Evolutionary conservation across 1,140 invertebrate genomes (phyloP).

Genomic region (Sogatella furcifera): DNA sequence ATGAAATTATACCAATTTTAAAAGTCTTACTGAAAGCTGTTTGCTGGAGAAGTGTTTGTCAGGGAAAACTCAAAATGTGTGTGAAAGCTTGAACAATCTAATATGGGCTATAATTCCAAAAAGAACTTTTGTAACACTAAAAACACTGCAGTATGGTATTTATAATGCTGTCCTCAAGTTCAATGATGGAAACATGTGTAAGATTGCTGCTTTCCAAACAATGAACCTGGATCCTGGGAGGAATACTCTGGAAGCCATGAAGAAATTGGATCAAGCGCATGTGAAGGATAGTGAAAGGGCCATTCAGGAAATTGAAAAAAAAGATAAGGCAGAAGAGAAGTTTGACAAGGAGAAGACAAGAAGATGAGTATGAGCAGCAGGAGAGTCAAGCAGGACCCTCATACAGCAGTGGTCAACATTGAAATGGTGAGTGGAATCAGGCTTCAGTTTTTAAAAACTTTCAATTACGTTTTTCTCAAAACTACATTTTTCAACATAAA

Average conservation of each 20-base stretch:
- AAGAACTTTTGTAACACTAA: not conserved
- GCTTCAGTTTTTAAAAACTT: not conserved
- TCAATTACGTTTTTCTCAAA: conserved; percentile 6
- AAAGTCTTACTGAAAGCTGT: conserved; percentile 11
- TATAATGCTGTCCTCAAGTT: not conserved
- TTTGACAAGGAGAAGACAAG: conserved; percentile 4
- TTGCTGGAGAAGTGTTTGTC: not conserved
- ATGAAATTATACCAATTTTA: conserved; percentile 15
- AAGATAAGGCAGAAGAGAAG: conserved; percentile 7
- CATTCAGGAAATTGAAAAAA: conserved; percentile 5
- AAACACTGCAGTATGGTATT: not conserved
- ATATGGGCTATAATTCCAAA: not conserved
- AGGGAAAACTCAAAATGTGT: conserved; percentile 3
- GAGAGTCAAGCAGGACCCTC: not conserved
- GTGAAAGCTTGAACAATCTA: conserved; percentile 5
- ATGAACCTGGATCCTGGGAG: not conserved
- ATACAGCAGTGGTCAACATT: not conserved
- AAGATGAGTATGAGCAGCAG: conserved; percentile 2
- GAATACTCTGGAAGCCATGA: not conserved
- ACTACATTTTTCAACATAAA: not conserved
- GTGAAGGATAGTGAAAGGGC: conserved; percentile 1
- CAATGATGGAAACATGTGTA: not conserved
- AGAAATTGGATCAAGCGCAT: not conserved
- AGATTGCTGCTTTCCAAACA: not conserved
- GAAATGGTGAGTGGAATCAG: not conserved